Percentiles rank a stretch among this genome's conserved stretches.
Conservation (phyloP, 2,888 invertebrate species). For the Lepetodrilus schrolli region DNA sequence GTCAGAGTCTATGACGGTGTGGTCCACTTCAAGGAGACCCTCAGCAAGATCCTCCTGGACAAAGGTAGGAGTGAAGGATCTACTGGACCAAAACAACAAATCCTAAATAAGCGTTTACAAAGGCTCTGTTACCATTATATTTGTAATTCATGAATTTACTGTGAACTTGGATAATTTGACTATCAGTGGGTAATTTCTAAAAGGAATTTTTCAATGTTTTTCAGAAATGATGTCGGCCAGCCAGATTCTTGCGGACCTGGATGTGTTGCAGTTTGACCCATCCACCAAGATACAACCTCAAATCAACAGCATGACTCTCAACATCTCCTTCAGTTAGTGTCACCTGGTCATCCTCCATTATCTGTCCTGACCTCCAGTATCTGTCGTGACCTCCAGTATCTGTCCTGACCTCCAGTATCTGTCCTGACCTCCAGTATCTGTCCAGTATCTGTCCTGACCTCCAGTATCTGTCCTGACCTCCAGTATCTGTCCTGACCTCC, state of each 20-base stretch:
- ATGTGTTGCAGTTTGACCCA: conserved; percentile 58
- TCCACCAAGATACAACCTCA: conserved; percentile 65
- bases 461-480: too few species aligned
- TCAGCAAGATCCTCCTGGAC: conserved; percentile 64
- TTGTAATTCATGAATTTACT: too few species aligned
- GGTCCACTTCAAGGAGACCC: conserved; percentile 63
- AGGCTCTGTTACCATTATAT: too few species aligned
- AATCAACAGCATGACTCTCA: conserved; percentile 65
- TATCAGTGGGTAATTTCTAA: too few species aligned
- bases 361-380: too few species aligned
- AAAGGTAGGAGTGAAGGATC: conserved; percentile 60
- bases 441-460: too few species aligned
- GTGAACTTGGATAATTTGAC: too few species aligned
- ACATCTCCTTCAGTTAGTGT: conserved; percentile 57
- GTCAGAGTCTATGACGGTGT: conserved; percentile 64
- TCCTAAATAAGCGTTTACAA: too few species aligned
- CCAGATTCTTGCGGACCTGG: conserved; percentile 67
- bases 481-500: background rate
- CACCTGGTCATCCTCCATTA: background rate
- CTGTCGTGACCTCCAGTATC: background rate
- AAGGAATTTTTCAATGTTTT: too few species aligned
- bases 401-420: too few species aligned
- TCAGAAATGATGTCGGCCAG: conserved; percentile 68
- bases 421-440: background rate
- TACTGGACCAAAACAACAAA: too few species aligned